A percentile compares a stretch with the other conserved stretches of the same genome.
Evolutionary conservation across 2,888 invertebrate species (phyloP).

Genomic region (Drosophila colorata): DNA sequence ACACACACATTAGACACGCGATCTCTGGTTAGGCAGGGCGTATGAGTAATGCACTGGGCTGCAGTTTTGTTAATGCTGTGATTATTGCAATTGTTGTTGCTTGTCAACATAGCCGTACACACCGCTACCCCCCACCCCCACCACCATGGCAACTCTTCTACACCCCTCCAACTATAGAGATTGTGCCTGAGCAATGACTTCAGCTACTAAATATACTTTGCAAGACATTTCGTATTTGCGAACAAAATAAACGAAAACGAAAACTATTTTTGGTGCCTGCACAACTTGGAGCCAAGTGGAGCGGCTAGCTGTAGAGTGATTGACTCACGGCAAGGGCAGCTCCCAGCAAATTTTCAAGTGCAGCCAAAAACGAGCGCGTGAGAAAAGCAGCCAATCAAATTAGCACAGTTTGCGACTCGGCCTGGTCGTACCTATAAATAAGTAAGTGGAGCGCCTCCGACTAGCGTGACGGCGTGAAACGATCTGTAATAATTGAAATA

Average conservation of each 20-base stretch:
- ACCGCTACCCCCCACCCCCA: background rate
- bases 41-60: conserved; percentile 71
- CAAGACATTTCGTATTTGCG: conserved; percentile 48
- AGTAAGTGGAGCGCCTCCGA: conserved; percentile 49
- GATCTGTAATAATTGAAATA: conserved; percentile 35
- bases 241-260: background rate
- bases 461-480: conserved; percentile 40
- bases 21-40: conserved; percentile 67
- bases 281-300: conserved; percentile 4
- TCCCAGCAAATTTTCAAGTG: conserved; percentile 49
- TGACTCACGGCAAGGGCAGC: conserved; percentile 75
- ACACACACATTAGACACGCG: conserved; percentile 70
- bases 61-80: conserved; percentile 46
- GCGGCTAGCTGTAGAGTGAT: conserved; percentile 44
- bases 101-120: conserved; percentile 20
- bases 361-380: conserved; percentile 75
- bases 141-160: background rate
- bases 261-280: conserved; percentile 45
- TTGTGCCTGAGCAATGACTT: conserved; percentile 60
- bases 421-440: conserved; percentile 53
- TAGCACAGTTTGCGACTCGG: conserved; percentile 26
- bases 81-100: conserved; percentile 34
- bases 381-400: conserved; percentile 67
- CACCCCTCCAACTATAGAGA: conserved; percentile 2
- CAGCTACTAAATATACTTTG: conserved; percentile 68